These are phyloP conservation scores for Cherax quadricarinatus DNA, from an alignment of 1,140 invertebrate genomes.

Conservation along the genomic window DNA sequence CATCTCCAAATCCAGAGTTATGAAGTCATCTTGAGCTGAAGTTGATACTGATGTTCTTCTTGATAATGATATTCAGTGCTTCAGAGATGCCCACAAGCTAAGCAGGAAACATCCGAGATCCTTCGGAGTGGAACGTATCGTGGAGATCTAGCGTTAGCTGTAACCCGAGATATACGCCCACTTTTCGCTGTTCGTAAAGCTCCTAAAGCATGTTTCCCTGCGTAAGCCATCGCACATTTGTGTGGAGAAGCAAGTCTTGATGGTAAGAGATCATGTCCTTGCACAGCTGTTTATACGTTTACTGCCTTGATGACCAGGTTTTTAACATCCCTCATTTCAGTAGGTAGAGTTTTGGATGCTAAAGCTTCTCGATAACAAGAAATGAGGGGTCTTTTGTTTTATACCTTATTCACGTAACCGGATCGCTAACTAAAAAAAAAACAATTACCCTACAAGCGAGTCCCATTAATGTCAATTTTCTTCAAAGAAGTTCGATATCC, in stretches of 20 bases:
- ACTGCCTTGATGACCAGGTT: conserved; percentile 9
- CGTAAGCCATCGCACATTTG: conserved; percentile 23
- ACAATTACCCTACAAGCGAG: background rate
- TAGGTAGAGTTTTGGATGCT: conserved; percentile 31
- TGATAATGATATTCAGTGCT: conserved; percentile 24
- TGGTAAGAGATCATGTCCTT: conserved; percentile 11
- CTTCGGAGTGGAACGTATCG: conserved; percentile 38
- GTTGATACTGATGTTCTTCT: too few relatives aligned
- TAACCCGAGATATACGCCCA: background rate
- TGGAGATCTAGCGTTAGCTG: conserved; percentile 39
- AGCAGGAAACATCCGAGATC: conserved; percentile 37
- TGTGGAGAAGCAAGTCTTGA: conserved; percentile 12
- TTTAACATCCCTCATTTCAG: background rate
- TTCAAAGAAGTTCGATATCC: background rate
- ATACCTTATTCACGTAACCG: background rate
- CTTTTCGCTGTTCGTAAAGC: conserved; percentile 27
- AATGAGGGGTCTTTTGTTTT: background rate
- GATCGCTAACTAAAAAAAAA: conserved; percentile 1
- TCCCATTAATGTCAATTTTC: conserved; percentile 9
- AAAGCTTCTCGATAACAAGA: conserved; percentile 15
- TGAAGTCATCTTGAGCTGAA: conserved; percentile 39
- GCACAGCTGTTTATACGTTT: background rate
- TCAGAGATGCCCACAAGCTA: conserved; percentile 45
- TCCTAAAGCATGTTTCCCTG: background rate
- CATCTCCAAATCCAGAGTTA: conserved; percentile 23